Base-by-base conservation (phyloP, 2,113 vertebrate genomes). In the Oceanites oceanicus region DNA sequence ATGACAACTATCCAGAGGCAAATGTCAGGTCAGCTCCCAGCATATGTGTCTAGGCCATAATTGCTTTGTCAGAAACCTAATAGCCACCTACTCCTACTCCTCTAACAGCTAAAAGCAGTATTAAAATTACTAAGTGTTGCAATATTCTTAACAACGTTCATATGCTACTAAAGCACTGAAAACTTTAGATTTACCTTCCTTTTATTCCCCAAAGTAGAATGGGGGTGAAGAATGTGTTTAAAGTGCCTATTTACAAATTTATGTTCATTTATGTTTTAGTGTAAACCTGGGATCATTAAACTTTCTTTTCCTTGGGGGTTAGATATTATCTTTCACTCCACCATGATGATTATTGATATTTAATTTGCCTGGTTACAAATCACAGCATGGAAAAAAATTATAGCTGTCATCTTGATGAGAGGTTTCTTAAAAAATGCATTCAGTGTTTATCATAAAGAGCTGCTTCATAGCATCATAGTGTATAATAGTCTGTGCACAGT, bases 1-100 rank as follows among this genome's bases (percentile, higher is more conserved):
- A 98, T 98, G 98, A 98, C 98, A 98, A 98, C 98, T 97, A 94
- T 89, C 92, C 92, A 71, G 94, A 98, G 97, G 97, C 97, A 98
- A 97, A 97, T 97, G 97, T 97, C 97, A 98, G 98, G 97, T 98
- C 97, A 98, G 94, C 96, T 97, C 79, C 79, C 95, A 97, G 96
- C 77, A 77, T 91, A 92, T 87, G 88, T 86, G 84, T 91, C 95
- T 94, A 73, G 45, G 86, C 77, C 91, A 59, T 97, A 98, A 98
- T 90, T 97, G 94, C 96, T 98, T 97, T 95, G 90, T 97, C 97
- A 97, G 96, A 97, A 97, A 96, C 91, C 95, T 97, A 97, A 97
- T 44, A 97, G 96, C 87, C 90, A 94, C 78, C 71, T 96, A 95
- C 85, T 92, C 94, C 95, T 94, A 71, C 77, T 93, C 30, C 76